These are phyloP conservation scores for Hypomecis punctinalis DNA, from an alignment of 2,888 invertebrate species.

Conservation along the genomic window DNA sequence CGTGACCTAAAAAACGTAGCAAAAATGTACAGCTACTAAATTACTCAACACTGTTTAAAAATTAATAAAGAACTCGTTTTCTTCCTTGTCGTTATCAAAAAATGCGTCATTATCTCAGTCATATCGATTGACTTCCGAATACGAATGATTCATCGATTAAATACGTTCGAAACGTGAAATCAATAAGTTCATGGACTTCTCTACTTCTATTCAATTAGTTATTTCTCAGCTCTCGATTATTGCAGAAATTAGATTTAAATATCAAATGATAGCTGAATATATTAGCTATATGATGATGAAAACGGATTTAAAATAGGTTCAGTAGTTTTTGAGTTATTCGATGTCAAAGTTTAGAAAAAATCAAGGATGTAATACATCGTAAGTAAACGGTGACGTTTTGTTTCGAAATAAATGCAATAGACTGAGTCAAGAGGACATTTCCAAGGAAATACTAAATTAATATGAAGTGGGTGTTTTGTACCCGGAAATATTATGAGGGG, in stretches of 20 bases:
- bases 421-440: neutral
- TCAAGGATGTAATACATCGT: constrained; percentile 1
- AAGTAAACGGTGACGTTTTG: constrained; percentile 1
- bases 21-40: no score
- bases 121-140: constrained; percentile 4
- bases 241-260: neutral
- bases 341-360: neutral
- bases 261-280: neutral
- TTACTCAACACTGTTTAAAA: no score
- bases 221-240: neutral
- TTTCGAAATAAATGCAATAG: neutral
- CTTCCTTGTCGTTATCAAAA: no score
- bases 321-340: neutral
- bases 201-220: neutral
- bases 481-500: neutral
- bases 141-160: constrained; percentile 6
- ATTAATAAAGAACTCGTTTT: no score
- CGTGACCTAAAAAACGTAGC: no score
- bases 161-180: no score
- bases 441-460: constrained; percentile 3
- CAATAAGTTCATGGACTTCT: no score
- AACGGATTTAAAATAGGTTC: neutral
- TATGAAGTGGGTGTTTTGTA: neutral
- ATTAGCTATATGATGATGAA: neutral
- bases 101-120: neutral